A percentile compares a stretch with the other conserved stretches of the same genome.
These are phyloP conservation scores for Oscheius sp. DNA, from an alignment of 2,888 invertebrate species.

Conservation along the genomic window DNA sequence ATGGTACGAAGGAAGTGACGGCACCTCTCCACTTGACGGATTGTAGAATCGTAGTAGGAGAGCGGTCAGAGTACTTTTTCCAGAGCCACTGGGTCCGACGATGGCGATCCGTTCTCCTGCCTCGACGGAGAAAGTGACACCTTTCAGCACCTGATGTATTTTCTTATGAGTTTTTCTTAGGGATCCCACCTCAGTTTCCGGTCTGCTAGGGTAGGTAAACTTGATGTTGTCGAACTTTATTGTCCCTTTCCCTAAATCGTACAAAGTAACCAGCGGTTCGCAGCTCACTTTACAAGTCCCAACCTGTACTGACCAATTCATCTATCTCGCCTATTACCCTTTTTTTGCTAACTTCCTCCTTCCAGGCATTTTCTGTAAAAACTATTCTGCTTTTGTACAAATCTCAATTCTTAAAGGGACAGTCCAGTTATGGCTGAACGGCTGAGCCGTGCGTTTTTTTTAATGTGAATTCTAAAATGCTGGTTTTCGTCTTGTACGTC, in stretches of 20 bases:
- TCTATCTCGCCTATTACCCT: too few relatives aligned
- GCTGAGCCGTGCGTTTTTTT: too few relatives aligned
- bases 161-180: not conserved
- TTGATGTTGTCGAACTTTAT: conserved; percentile 82
- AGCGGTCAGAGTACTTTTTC: conserved; percentile 70
- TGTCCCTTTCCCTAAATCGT: conserved; percentile 52
- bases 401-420: too few relatives aligned
- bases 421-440: too few relatives aligned
- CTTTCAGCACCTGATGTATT: conserved; percentile 55
- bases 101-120: conserved; percentile 71
- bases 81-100: conserved; percentile 71
- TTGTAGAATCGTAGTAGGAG: conserved; percentile 70
- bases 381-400: too few relatives aligned
- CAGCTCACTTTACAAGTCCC: too few relatives aligned
- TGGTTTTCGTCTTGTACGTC: not conserved
- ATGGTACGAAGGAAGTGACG: too few relatives aligned
- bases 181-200: conserved; percentile 74
- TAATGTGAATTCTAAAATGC: not conserved
- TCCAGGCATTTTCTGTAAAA: too few relatives aligned
- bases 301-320: too few relatives aligned
- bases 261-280: too few relatives aligned
- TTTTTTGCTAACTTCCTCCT: too few relatives aligned
- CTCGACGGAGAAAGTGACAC: conserved; percentile 60
- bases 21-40: conserved; percentile 62
- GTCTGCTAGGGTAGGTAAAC: conserved; percentile 87